These are phyloP conservation scores for Drosophila hydei DNA, from an alignment of 1,140 invertebrate species.

Conservation along the genomic window DNA sequence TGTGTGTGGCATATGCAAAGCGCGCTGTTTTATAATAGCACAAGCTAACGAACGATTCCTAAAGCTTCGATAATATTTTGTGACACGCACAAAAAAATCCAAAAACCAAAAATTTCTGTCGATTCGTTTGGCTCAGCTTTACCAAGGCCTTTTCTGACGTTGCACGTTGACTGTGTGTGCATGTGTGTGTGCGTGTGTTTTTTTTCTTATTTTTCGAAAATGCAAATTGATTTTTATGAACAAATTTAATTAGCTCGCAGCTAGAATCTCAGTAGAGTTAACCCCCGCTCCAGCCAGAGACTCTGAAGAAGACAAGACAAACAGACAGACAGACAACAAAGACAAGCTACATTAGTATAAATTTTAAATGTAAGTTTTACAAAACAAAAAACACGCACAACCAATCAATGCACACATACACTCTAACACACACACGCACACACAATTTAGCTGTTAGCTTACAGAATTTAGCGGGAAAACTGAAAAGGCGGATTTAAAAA, in stretches of 20 bases:
- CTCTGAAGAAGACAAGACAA: not conserved
- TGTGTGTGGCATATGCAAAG: slow-evolving; percentile 38
- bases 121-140: slow-evolving; percentile 36
- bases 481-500: not conserved
- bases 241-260: slow-evolving; percentile 83
- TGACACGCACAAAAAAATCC: slow-evolving; percentile 33
- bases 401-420: not conserved
- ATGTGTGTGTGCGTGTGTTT: not conserved
- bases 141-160: slow-evolving; percentile 82
- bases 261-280: slow-evolving; percentile 60
- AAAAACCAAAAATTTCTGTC: slow-evolving; percentile 35
- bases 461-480: slow-evolving; percentile 2
- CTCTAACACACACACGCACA: not conserved
- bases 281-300: slow-evolving; percentile 25
- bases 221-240: slow-evolving; percentile 82
- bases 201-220: slow-evolving; percentile 55
- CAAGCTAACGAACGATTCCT: slow-evolving; percentile 40
- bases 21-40: slow-evolving; percentile 26
- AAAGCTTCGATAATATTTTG: slow-evolving; percentile 20
- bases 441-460: not conserved
- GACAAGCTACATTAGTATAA: not conserved
- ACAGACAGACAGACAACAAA: not conserved
- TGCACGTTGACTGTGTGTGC: slow-evolving; percentile 52
- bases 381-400: not conserved
- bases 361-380: not conserved